A percentile compares a stretch with the other conserved stretches of the same genome.
Conservation (phyloP, 2,113 vertebrate genomes). For the Lipotes vexillifer region DNA sequence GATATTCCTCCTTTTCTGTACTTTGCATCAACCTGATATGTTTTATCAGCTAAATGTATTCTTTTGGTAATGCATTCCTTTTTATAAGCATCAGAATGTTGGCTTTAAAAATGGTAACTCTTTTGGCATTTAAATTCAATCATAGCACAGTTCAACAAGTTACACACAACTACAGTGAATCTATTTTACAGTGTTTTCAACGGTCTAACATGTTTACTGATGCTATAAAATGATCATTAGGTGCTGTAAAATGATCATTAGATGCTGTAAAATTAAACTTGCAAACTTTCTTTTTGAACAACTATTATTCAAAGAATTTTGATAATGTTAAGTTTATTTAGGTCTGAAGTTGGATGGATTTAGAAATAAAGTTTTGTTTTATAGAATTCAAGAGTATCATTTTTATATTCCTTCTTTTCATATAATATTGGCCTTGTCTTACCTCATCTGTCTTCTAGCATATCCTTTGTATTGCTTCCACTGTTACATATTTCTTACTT, state of each 20-base stretch:
- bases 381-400: not conserved
- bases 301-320: not conserved
- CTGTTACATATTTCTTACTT: not conserved
- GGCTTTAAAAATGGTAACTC: not conserved
- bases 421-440: not conserved
- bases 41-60: not conserved
- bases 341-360: not conserved
- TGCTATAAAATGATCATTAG: not conserved
- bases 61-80: not conserved
- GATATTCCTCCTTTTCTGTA: not conserved
- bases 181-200: not conserved
- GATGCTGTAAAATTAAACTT: not conserved
- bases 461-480: not conserved
- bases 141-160: not conserved
- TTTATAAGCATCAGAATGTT: not conserved
- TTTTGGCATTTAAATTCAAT: constrained; percentile 22
- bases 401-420: constrained; percentile 19
- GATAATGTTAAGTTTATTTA: not conserved
- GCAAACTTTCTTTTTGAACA: not conserved
- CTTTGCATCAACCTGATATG: not conserved
- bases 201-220: not conserved
- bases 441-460: not conserved
- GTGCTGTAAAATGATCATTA: not conserved
- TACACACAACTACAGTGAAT: not conserved
- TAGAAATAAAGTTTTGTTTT: not conserved